Evolutionary conservation across 2,888 invertebrate genomes (phyloP), one percentile per base, ranked within the genome.

Genomic region (Eupithecia subumbrata): DNA sequence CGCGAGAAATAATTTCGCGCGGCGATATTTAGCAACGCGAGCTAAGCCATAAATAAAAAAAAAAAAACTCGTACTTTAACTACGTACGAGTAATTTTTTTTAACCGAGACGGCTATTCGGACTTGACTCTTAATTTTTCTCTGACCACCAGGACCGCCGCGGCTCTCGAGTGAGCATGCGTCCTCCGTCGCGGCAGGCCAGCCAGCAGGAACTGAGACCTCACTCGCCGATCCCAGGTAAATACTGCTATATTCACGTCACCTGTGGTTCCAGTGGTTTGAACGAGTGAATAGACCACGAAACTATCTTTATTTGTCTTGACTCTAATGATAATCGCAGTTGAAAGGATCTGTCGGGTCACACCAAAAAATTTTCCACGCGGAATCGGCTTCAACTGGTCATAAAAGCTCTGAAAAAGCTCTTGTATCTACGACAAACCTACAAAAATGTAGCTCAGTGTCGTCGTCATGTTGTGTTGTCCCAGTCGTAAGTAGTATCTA

Each of bases 181-280:
- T 52, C 97, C 96, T 22, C 98, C 98, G 12, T 98, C 98, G 79
- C 95, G 98, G 74, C 98, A 98, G 88, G 97, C 98, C 69, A 98
- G 98, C 89, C 97, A 98, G 95, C 97, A 97, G 82, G 98, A 98
- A 76, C 94, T 98, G 80, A 96, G 97, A 87, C 97, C 97, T 67
- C 97, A 97, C 84, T 98, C 98, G 81, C 97, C 97, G 70, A 96
- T 95, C 88, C 96, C 96, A 96, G 97, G 97, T 97, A 95, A 74
- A 30, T 11, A 56, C 56, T 30, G 37, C 9, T 66, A 30, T 40
- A 11, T 40, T 34, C 18, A 30, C 7, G 9, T 34, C 64, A 34
- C 9, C 60, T 14, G 2, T 22, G 60, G 25, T 60, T 60, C 60
- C 25, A 60, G 12, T 5, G 25, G 25, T 5, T 60, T 22, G 5